Evolutionary conservation across 92 coral and sea anemone species (phyloP).

Genomic region (Umimayanthus kanabou): DNA sequence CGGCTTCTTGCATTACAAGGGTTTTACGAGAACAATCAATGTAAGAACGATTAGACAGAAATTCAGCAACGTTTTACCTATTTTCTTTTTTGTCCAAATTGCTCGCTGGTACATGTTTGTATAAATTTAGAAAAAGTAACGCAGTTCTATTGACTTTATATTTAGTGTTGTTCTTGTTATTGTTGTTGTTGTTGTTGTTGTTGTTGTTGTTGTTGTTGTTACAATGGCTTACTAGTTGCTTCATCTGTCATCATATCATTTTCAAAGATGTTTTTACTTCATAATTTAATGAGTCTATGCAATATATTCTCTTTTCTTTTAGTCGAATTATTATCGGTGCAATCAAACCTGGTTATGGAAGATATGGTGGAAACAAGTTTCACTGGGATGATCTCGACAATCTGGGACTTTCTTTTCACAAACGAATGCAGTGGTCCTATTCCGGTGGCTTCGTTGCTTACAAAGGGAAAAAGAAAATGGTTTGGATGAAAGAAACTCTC

Average conservation of each 20-base stretch:
- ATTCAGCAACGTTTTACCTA: too few relatives aligned
- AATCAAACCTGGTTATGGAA: slow-evolving; percentile 1
- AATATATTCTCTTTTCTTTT: background rate
- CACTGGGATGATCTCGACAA: background rate
- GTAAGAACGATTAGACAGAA: too few relatives aligned
- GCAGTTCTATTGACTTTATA: too few relatives aligned
- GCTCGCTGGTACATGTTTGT: too few relatives aligned
- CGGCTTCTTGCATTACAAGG: too few relatives aligned
- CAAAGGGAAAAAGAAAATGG: slow-evolving; percentile 5
- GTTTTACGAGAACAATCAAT: too few relatives aligned
- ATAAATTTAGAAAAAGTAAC: too few relatives aligned
- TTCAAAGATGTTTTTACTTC: background rate
- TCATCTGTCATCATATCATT: background rate
- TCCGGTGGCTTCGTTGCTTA: slow-evolving; percentile 5
- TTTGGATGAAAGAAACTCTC: background rate
- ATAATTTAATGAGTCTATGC: background rate
- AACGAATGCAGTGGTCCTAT: background rate
- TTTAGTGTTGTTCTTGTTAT: too few relatives aligned
- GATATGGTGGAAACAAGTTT: background rate
- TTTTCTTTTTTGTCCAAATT: too few relatives aligned
- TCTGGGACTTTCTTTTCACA: background rate
- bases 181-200: too few relatives aligned
- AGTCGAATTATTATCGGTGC: slow-evolving; percentile 18
- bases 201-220: too few relatives aligned
- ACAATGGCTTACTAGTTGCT: too few relatives aligned